Base-by-base conservation (phyloP, 2,113 vertebrate genomes). In the Plecotus auritus region DNA sequence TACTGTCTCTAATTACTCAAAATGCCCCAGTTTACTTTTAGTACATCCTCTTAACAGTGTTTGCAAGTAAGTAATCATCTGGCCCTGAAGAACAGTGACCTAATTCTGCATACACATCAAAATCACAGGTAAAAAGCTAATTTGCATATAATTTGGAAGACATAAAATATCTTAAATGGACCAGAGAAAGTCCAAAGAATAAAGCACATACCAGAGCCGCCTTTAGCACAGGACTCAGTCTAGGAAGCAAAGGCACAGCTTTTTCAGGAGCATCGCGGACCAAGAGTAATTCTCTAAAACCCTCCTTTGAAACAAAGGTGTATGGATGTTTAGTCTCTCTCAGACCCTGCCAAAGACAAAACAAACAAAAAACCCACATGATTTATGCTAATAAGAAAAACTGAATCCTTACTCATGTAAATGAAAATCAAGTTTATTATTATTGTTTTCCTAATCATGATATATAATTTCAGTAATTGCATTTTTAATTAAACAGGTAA, bases 221-320 rank as follows among this genome's bases (percentile, higher is more conserved):
- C 97, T 98, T 99, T 59, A 99, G 97, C n/a, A 98, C 98, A 70
- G 98, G 98, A 91, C 98, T 85, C 32, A 99, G 96, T 83, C 98
- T 98, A 78, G 99, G 98, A 66, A 99, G 97, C 93, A 99, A 88
- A 8, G 98, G 99, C 83, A 97, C n/a, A 45, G 97, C 90, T 97
- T 99, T 99, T 64, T 98, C 98, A 73, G 96, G 12, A 94, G 99
- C 98, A 76, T 94, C 98, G 47, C 95, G 94, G 80, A 98, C 98
- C 93, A 96, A 93, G 54, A 99, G 98, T 45, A 99, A 91, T 86
- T 99, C 98, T 96, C 98, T 98, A 96, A 99, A 99, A 28, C 98
- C 99, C 22, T 99, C 99, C 95, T 98, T 98, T 49, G 99, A 98
- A 76, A 99, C 98, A 96, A 99, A 99, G 0, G 98, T 99, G 9